Percentiles rank a stretch among this genome's conserved stretches.
These are phyloP conservation scores for Sebastolobus alascanus DNA, from an alignment of 2,797 vertebrate species.

Conservation along the genomic window DNA sequence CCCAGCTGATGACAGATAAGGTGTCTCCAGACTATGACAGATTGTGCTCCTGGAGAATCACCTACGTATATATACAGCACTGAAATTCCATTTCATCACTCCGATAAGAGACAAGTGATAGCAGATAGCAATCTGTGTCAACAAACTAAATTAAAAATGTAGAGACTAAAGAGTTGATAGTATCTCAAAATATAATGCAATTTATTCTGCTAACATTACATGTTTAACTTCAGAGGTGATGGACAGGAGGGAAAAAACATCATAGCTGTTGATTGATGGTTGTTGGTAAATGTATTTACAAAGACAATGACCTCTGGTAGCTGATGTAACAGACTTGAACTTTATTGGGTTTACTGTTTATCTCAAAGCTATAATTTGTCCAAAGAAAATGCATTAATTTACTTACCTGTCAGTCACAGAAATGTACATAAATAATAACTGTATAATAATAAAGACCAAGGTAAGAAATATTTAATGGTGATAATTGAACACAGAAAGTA, in stretches of 20 bases:
- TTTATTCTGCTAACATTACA: constrained; percentile 87
- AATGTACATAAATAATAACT: not conserved
- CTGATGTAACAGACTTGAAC: not conserved
- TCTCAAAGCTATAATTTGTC: not conserved
- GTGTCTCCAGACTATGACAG: constrained; percentile 86
- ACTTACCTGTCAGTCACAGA: not conserved
- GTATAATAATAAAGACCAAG: not conserved
- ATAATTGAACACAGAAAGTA: not conserved
- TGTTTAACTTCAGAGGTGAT: constrained; percentile 82
- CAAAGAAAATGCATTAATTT: not conserved
- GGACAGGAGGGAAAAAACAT: constrained; percentile 55
- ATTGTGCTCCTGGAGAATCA: constrained; percentile 83
- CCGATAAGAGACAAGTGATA: constrained; percentile 87
- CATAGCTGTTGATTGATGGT: constrained; percentile 70
- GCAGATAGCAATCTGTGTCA: constrained; percentile 89
- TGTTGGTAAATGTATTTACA: constrained; percentile 61
- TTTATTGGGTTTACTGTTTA: not conserved
- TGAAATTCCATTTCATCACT: constrained; percentile 86
- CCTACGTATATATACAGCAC: constrained; percentile 74
- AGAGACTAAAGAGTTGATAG: constrained; percentile 82
- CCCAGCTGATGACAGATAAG: constrained; percentile 88
- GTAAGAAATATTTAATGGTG: not conserved
- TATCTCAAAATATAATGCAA: constrained; percentile 85
- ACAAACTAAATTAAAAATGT: constrained; percentile 91
- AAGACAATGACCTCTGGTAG: constrained; percentile 31